These are phyloP conservation scores for Gobiocypris rarus DNA, from an alignment of 2,113 vertebrate genomes.

Conservation along the genomic window DNA sequence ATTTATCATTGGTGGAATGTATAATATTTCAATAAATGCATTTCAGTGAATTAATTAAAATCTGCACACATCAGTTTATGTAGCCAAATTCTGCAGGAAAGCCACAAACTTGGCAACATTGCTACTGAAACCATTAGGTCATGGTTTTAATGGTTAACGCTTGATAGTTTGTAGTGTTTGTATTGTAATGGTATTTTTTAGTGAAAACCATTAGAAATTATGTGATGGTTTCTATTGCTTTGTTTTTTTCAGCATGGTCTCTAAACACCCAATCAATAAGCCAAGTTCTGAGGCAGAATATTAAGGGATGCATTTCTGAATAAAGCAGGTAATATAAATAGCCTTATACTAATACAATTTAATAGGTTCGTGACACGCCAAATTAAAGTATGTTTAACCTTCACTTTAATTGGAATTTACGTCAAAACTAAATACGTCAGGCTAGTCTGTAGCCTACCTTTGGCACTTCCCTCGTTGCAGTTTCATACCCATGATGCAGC, in stretches of 20 bases:
- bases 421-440: not conserved
- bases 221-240: not conserved
- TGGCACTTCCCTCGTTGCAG: not conserved
- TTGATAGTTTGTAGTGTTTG: not conserved
- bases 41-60: no score
- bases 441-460: no score
- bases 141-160: not conserved
- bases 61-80: no score
- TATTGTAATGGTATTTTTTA: not conserved
- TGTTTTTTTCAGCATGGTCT: not conserved
- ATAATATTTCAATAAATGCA: no score
- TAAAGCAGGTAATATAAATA: not conserved
- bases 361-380: not conserved
- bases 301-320: not conserved
- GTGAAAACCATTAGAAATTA: not conserved
- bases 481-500: conserved; percentile 47
- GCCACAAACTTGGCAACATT: no score
- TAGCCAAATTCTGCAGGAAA: no score
- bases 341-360: not conserved
- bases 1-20: no score
- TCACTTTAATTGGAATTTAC: not conserved
- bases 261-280: not conserved
- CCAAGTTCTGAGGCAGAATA: not conserved
- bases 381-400: not conserved
- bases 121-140: no score